Base-by-base conservation (phyloP, 2,888 invertebrate species). In the Caenorhabditis doughertyi region DNA sequence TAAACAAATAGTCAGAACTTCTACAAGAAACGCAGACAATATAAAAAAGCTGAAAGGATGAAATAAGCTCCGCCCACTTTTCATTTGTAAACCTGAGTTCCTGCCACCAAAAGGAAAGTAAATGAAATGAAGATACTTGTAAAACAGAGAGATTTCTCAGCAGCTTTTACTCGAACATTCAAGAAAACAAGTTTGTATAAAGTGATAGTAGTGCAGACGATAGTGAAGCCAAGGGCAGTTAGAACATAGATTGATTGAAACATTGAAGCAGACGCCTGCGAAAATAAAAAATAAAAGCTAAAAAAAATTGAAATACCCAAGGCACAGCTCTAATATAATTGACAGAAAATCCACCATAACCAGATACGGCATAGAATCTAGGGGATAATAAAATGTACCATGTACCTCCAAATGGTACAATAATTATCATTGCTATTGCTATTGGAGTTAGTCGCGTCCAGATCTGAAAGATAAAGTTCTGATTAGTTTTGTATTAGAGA, bases 161-260 rank as follows among this genome's bases (percentile, higher is more conserved):
- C 55, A 4, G 53, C 9, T 47, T 70, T 79, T 4, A 79, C 32
- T 7, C 77, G 53, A 13, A 70, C 60, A 3, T 49, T 32, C 3
- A 70, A 64, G 5, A 62, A 44, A 11, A 62, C 44, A 13, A 79
- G 44, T 21, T 64, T 70, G 39, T 64, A 79, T 16, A 79, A 21
- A 1, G 77, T 79, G 7, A 68, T 21, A 0, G 51, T 18, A 32
- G 77, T 39, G 32, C 60, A 68, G 55, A 64, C 5, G 21, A 68
- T 44, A 11, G 77, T 62, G 29, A 70, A 49, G 1, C 32, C 42
- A 11, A 77, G 62, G 5, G 77, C 58, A 3, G 42, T 53, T 0
- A 62, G 42, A 8, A 77, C 23, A 49, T 70, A 79, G 21, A 70
- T 56, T 25, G 64, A 79, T 56, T 79, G 79, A 49, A 68, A 70